A percentile compares a stretch with the other conserved stretches of the same genome.
phyloP scores from a whole-genome alignment of 1,140 invertebrate genomes.

The Aleiodes sp. region DNA sequence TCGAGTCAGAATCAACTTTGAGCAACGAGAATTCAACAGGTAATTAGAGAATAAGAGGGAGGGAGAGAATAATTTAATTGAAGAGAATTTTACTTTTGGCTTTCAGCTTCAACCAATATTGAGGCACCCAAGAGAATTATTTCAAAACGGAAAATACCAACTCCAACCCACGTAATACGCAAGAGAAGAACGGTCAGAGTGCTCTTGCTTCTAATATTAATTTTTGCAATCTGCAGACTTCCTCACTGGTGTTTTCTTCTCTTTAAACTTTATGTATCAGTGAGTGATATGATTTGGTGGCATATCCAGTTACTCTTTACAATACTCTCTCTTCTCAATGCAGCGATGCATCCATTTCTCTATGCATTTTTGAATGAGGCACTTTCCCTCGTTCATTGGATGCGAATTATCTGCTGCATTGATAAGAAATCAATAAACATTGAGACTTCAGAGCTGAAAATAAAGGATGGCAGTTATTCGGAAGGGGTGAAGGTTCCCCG shows the following conservation, averaged over 20 bases:
- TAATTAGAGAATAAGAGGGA: constrained; percentile 33
- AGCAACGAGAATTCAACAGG: constrained; percentile 38
- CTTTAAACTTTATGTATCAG: constrained; percentile 55
- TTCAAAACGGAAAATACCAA: constrained; percentile 31
- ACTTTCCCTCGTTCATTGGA: constrained; percentile 44
- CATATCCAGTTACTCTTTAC: constrained; percentile 63
- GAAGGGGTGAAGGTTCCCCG: constrained; percentile 31
- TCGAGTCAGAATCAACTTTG: constrained; percentile 38
- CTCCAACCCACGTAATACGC: constrained; percentile 48
- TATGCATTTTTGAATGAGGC: constrained; percentile 69
- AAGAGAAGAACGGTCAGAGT: constrained; percentile 68
- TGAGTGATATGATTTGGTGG: constrained; percentile 54
- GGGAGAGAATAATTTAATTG: constrained; percentile 32
- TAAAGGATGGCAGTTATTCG: constrained; percentile 9
- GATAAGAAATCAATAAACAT: constrained; percentile 1
- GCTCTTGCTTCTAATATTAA: constrained; percentile 65
- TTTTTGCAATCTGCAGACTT: constrained; percentile 65
- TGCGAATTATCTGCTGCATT: constrained; percentile 10
- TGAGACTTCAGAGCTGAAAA: constrained; percentile 10
- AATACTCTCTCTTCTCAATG: constrained; percentile 63
- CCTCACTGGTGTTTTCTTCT: constrained; percentile 67
- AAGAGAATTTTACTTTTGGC: constrained; percentile 2
- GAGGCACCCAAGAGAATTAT: not conserved
- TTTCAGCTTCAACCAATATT: constrained; percentile 41
- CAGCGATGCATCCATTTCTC: constrained; percentile 68